Evolutionary conservation across 2,888 invertebrate genomes (phyloP), one percentile per base, ranked within the genome.

Genomic region (Hypomecis atomaria): DNA sequence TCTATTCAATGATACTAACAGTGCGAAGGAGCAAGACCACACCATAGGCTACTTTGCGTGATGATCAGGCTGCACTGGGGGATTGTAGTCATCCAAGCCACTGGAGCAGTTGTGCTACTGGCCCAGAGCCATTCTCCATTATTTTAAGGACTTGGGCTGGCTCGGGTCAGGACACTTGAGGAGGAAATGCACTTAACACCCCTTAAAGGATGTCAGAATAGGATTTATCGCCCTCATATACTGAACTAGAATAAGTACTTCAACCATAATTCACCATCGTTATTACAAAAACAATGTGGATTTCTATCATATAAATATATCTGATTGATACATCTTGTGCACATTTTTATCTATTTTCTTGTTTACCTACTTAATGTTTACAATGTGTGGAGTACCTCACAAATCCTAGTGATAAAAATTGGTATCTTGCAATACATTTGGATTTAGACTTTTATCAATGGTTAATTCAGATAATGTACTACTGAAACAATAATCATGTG

Each of bases 381-480:
- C n/a, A 36, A n/a, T 49, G n/a, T 7, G 10, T 10, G 33, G 10
- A 11, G 49, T 11, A 36, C 11, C 6, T 37, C 11, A 50, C 11
- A 37, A 11, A 50, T 8, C 40, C 4, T n/a, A 23, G 33, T 52
- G 40, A 40, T 52, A 42, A 52, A 42, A 40, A 4, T 52, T 52
- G 10, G 50, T 36, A 44, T 43, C 44, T 54, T 33, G 43, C 49
- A 43, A 47, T 58, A 64, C 36, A 60, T 38, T 44, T 42, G 45
- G 52, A 56, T 53, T 48, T 43, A 57, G n/a, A 10, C 34, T 23
- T 58, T 43, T 55, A 62, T 62, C 52, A 43, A 38, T 59, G 49
- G 47, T 53, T 58, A 43, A 33, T 59, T 11, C 53, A 43, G 52
- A 63, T 63, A 63, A 43, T 42, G 11, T 38, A 34, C 42, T 44